Evolutionary conservation across 2,888 invertebrate species (phyloP).

Genomic region (Hedya salicella): DNA sequence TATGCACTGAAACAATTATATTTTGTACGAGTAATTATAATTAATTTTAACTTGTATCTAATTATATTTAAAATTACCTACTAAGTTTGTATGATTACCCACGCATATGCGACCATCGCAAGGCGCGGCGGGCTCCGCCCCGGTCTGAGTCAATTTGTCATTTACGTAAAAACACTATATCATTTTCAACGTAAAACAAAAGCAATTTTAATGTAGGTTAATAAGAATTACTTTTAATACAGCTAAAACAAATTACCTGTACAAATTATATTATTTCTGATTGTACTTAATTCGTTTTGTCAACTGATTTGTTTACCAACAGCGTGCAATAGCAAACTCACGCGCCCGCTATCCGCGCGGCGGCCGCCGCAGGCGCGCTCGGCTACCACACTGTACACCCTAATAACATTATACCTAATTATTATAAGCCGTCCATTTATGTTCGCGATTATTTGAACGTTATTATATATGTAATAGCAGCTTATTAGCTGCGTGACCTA

Average conservation of each 20-base stretch:
- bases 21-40: slow-evolving; percentile 74
- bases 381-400: slow-evolving; percentile 47
- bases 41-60: slow-evolving; percentile 70
- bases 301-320: slow-evolving; percentile 62
- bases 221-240: slow-evolving; percentile 66
- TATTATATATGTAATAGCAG: slow-evolving; percentile 31
- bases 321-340: slow-evolving; percentile 50
- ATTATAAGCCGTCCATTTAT: slow-evolving; percentile 79
- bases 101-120: slow-evolving; percentile 58
- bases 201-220: slow-evolving; percentile 72
- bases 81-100: slow-evolving; percentile 70
- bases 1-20: slow-evolving; percentile 71
- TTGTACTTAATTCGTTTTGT: slow-evolving; percentile 48
- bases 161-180: slow-evolving; percentile 62
- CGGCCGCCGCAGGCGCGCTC: slow-evolving; percentile 21
- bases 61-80: slow-evolving; percentile 61
- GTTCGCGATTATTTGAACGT: slow-evolving; percentile 62
- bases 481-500: slow-evolving; percentile 49
- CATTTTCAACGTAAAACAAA: slow-evolving; percentile 54
- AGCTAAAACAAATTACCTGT: slow-evolving; percentile 53
- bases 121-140: slow-evolving; percentile 51
- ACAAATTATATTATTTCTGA: slow-evolving; percentile 18
- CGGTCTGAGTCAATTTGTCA: slow-evolving; percentile 74
- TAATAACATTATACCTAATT: slow-evolving; percentile 40
- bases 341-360: slow-evolving; percentile 39